Percentiles rank a stretch among this genome's conserved stretches.
Conservation (phyloP, 2,888 invertebrate species). For the Podabrus alpinus region DNA sequence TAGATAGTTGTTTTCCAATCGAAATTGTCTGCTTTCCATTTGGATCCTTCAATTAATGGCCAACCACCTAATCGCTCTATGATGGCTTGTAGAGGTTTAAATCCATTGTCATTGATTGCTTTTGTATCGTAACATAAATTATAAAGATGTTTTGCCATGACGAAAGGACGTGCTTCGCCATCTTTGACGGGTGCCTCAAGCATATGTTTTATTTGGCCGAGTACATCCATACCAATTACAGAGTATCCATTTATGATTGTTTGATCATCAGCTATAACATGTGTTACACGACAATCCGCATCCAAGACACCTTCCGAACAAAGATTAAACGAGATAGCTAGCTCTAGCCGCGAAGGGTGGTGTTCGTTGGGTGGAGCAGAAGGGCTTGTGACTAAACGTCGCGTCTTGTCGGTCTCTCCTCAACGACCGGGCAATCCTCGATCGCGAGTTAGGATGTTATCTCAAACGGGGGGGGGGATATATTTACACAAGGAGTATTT, state of each 20-base stretch:
- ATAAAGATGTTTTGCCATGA: conserved; percentile 82
- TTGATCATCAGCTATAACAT: conserved; percentile 80
- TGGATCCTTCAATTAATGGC: conserved; percentile 82
- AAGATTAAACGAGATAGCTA: too few species aligned
- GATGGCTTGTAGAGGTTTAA: conserved; percentile 71
- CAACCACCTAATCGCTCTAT: conserved; percentile 83
- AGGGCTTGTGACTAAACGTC: too few species aligned
- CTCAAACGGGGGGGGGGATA: too few species aligned
- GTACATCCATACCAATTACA: conserved; percentile 72
- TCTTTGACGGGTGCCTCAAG: conserved; percentile 67
- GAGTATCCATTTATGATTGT: conserved; percentile 77
- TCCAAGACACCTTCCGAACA: too few species aligned
- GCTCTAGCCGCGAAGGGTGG: too few species aligned
- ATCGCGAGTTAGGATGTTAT: too few species aligned
- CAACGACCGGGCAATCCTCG: too few species aligned
- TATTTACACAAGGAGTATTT: too few species aligned
- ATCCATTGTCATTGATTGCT: conserved; percentile 77
- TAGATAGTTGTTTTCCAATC: conserved; percentile 83
- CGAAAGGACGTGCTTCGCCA: conserved; percentile 71
- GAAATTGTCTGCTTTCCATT: conserved; percentile 74
- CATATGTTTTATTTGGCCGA: conserved; percentile 71
- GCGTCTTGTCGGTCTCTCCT: too few species aligned
- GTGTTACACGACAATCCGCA: too few species aligned
- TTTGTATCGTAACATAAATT: conserved; percentile 86
- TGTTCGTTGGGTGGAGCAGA: too few species aligned